Base-by-base conservation (phyloP, 1,140 invertebrate genomes). In the Hesperophylax magnus region DNA sequence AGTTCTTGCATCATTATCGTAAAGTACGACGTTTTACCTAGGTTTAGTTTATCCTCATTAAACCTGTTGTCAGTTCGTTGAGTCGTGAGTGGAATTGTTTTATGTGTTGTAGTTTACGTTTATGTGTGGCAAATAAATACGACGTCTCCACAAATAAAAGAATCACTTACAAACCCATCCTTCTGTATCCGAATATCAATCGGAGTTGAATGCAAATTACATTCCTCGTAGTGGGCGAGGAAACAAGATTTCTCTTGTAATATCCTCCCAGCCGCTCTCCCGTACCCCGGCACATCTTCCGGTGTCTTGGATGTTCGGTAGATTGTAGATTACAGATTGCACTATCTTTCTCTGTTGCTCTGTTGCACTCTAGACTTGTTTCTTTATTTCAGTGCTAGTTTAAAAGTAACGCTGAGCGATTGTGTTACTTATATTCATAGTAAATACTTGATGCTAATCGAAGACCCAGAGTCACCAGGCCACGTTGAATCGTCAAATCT, bases 121-220 rank as follows among this genome's bases (percentile, higher is more conserved):
- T n/a, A n/a, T n/a, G n/a, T 53, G 18, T 71, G 31, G 31, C 39
- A 71, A 39, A 54, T 47, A 63, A 77, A 77, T 24, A 39, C 27
- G 17, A 17, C 56, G 75, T 27, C 75, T 77, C n/a, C 63, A 39
- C 75, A 77, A 61, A 77, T 77, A 77, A 77, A 77, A 77, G 58
- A 77, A 34, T 63, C 39, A 71, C 47, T 24, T 20, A 77, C 27
- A 61, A 77, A 61, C 75, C 75, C 39, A 58, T 77, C 54, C 31
- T 39, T 34, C 24, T 56, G 72, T 61, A 61, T 77, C 75, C 20
- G 17, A 27, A 20, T 63, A 39, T 77, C 75, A 63, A 77, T 63
- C 75, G 14, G 56, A 61, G 47, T 63, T 58, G 31, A 56, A 34
- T 77, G 63, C 75, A 77, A 77, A 77, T 60, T 77, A 61, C 54